phyloP scores from a whole-genome alignment of 2,113 vertebrate species.

The Heterocephalus glaber region DNA sequence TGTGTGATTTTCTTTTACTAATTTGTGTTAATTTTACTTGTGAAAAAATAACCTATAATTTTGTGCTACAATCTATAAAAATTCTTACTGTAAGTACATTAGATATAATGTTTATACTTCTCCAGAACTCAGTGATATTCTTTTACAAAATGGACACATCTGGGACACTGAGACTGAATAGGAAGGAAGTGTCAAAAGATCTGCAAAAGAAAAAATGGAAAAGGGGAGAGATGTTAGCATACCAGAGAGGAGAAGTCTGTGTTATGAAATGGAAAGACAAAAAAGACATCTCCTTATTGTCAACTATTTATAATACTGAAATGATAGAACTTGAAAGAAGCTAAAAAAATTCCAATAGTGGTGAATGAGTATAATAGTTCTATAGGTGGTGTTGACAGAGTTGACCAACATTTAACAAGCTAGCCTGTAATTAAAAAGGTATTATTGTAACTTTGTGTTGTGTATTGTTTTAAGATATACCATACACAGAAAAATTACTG shows the following conservation, averaged over 20 bases:
- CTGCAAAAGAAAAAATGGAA: background rate
- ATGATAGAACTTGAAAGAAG: background rate
- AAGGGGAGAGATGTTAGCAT: background rate
- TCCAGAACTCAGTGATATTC: background rate
- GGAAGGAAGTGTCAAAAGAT: background rate
- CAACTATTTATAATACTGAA: background rate
- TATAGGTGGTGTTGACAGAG: background rate
- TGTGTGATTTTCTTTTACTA: background rate
- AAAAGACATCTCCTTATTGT: background rate
- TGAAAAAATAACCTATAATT: background rate
- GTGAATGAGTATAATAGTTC: background rate
- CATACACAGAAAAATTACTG: no score
- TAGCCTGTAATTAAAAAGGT: background rate
- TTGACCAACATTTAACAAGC: background rate
- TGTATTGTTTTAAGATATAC: no score
- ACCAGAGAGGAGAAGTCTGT: background rate
- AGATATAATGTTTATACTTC: background rate
- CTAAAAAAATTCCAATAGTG: background rate
- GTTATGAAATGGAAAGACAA: background rate
- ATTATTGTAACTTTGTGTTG: no score
- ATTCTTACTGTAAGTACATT: background rate
- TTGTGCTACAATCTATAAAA: background rate
- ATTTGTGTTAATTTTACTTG: background rate
- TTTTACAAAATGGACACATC: background rate
- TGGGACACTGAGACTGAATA: background rate